A percentile compares a stretch with the other conserved stretches of the same genome.
These are phyloP conservation scores for Semotilus atromaculatus DNA, from an alignment of 2,797 vertebrate species.

Conservation along the genomic window DNA sequence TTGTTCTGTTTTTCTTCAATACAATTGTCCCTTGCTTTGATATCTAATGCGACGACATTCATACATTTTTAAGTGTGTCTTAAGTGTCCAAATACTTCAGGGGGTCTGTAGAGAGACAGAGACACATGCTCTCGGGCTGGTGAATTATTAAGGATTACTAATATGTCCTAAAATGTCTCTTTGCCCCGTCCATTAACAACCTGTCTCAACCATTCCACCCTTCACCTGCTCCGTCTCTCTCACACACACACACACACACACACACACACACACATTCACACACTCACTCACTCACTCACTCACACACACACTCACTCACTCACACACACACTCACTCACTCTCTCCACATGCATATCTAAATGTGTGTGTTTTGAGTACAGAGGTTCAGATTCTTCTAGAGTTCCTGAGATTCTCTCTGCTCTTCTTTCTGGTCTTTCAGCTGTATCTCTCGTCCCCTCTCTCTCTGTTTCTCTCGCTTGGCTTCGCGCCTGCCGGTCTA, in stretches of 20 bases:
- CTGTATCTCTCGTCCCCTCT: slow-evolving; percentile 42
- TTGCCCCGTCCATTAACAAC: slow-evolving; percentile 81
- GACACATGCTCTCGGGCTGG: slow-evolving; percentile 54
- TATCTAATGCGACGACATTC: slow-evolving; percentile 28
- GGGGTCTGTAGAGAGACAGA: slow-evolving; percentile 16
- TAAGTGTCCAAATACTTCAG: slow-evolving; percentile 18
- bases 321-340: not conserved
- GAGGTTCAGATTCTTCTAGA: slow-evolving; percentile 57
- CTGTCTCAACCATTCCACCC: slow-evolving; percentile 79
- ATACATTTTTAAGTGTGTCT: slow-evolving; percentile 28
- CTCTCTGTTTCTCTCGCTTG: slow-evolving; percentile 76
- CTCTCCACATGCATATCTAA: not conserved
- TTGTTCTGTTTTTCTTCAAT: not conserved
- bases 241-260: too few relatives aligned
- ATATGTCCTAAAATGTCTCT: slow-evolving; percentile 71
- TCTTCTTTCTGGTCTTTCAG: slow-evolving; percentile 23
- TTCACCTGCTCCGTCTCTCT: not conserved
- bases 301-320: not conserved
- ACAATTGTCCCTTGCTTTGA: not conserved
- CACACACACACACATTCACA: not conserved
- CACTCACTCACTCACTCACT: not conserved
- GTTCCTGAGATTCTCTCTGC: slow-evolving; percentile 47
- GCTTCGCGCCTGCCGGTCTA: slow-evolving; percentile 84
- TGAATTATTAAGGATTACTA: slow-evolving; percentile 87
- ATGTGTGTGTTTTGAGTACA: not conserved